phyloP scores from a whole-genome alignment of 2,797 vertebrate species.

The Micropoecilia bifurca region DNA sequence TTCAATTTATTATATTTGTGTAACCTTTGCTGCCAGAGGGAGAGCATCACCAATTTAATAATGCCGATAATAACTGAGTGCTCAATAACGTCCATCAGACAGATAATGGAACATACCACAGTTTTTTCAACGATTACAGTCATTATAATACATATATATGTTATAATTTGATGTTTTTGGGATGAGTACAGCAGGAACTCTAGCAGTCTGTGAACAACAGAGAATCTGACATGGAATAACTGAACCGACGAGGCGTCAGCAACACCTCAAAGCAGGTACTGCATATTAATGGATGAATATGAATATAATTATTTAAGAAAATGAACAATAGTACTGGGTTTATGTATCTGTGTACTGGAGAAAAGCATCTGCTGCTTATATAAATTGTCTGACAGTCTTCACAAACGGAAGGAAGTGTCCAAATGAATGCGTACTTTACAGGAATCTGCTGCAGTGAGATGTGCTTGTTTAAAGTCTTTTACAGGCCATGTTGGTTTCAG shows the following conservation, averaged over 20 bases:
- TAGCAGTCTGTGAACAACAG: too few species aligned
- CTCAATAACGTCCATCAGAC: background rate
- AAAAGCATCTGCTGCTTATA: background rate
- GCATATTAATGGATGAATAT: background rate
- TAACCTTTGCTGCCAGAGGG: slow-evolving; percentile 18
- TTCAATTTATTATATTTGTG: slow-evolving; percentile 1
- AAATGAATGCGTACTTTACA: background rate
- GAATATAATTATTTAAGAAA: background rate
- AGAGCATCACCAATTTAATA: background rate
- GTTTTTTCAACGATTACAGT: too few species aligned
- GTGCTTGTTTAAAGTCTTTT: background rate
- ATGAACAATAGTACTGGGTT: too few species aligned
- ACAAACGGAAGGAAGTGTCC: background rate
- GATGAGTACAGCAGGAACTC: too few species aligned
- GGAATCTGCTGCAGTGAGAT: background rate
- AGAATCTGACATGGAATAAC: too few species aligned
- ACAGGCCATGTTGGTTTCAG: background rate
- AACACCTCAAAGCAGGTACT: background rate
- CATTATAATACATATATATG: too few species aligned
- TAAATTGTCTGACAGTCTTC: too few species aligned
- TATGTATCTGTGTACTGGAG: too few species aligned
- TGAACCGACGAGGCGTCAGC: background rate
- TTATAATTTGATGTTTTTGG: too few species aligned
- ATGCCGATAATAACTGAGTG: background rate
- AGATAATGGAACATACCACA: too few species aligned